Evolutionary conservation across 2,888 invertebrate species (phyloP), one percentile per base, ranked within the genome.

Genomic region (Hyposoter didymator): DNA sequence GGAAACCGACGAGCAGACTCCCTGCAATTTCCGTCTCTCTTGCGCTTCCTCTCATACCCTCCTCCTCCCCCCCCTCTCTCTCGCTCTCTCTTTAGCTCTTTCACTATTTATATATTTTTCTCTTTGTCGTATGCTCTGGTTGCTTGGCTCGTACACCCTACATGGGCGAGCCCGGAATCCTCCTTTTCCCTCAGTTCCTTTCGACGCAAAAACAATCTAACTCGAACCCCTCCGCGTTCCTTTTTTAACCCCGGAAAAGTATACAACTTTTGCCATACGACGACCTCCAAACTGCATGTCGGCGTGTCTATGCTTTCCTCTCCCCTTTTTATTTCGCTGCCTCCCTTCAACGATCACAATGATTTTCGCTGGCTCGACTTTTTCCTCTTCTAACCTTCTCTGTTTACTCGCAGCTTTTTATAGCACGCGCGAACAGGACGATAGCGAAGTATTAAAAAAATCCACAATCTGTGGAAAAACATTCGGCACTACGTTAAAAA

Each of bases 1-100:
- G 85, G 79, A 85, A 85, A 85, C 82, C 79, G 82, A 76, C 85
- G 80, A 80, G 76, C 79, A 72, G 75, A 82, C 84, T 80, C 84
- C 74, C 81, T 78, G 76, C 74, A 80, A 73, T 81, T 73, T 78
- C 78, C 75, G 70, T 82, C 86, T 84, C 39, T 52, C 78, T 75
- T 64, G 28, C 66, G 74, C 75, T 49, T 39, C 66, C 64, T 43
- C 64, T 83, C 52, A 8, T 22, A 10, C 52, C 59, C 72, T 28
- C 52, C 72, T 80, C 76, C 10, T 52, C 35, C 72, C 28, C 32
- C 55, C 72, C 45, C 52, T 67, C 39, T 52, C 49, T 64, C 52
- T 47, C 66, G 28, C 59, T 70, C 19, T 72, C 19, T 32, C 49
- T 49, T n/a, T 28, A 19, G 59, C 47, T 39, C 47, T 28, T 22